A percentile compares a stretch with the other conserved stretches of the same genome.
These are phyloP conservation scores for Zootermopsis nevadensis DNA, from an alignment of 2,888 invertebrate species.

Conservation along the genomic window DNA sequence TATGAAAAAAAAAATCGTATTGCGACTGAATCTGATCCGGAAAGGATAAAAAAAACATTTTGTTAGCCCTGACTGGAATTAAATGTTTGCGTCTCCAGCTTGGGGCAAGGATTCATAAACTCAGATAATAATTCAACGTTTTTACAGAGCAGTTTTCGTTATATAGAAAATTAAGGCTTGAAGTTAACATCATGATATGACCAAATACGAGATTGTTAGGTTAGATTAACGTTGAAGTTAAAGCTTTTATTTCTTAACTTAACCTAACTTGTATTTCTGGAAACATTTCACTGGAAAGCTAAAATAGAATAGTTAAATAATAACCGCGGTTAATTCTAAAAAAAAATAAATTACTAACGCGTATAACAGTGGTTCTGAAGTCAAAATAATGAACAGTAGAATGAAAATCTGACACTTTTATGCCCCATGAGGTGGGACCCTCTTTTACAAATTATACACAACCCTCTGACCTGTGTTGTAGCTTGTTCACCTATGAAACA, in stretches of 20 bases:
- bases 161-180: constrained; percentile 1
- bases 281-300: not conserved
- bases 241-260: constrained; percentile 22
- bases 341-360: constrained; percentile 30
- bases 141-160: not conserved
- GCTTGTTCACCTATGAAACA: not conserved
- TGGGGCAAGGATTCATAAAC: too few species aligned
- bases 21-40: too few species aligned
- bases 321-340: constrained; percentile 22
- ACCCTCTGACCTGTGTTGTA: constrained; percentile 17
- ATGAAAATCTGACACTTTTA: constrained; percentile 44
- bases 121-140: too few species aligned
- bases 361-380: constrained; percentile 31
- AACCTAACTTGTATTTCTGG: constrained; percentile 29
- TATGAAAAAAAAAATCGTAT: too few species aligned
- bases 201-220: constrained; percentile 19
- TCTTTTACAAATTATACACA: constrained; percentile 24
- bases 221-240: not conserved
- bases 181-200: not conserved
- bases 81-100: too few species aligned
- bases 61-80: too few species aligned
- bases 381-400: constrained; percentile 41
- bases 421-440: constrained; percentile 26
- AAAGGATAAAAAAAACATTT: too few species aligned
- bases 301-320: not conserved